Evolutionary conservation across 2,797 vertebrate genomes (phyloP).

Genomic region (Rhabdophis nuchalis): DNA sequence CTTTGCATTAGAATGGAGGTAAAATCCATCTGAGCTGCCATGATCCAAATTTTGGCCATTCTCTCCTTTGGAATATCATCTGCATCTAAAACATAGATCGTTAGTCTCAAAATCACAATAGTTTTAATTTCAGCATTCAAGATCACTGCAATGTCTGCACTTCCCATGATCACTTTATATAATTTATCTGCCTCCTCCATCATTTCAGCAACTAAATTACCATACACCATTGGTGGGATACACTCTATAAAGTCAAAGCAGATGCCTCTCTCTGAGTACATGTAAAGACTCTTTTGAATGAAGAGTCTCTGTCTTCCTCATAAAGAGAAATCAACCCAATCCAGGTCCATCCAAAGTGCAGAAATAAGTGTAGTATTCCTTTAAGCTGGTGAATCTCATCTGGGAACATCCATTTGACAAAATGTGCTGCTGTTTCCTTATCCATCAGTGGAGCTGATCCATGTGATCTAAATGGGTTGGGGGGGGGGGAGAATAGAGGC

Average conservation of each 20-base stretch:
- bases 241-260: no score
- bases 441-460: not conserved
- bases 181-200: not conserved
- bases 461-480: not conserved
- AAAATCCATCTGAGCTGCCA: not conserved
- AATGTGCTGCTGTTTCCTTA: not conserved
- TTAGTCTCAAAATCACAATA: accelerated
- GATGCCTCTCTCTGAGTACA: no score
- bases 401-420: not conserved
- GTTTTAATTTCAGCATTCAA: not conserved
- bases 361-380: not conserved
- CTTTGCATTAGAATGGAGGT: not conserved
- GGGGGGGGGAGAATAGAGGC: no score
- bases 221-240: not conserved
- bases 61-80: not conserved
- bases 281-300: not conserved
- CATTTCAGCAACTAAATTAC: not conserved
- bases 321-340: not conserved
- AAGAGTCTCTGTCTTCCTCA: not conserved
- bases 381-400: not conserved
- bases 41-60: not conserved
- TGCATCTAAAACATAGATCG: not conserved
- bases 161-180: not conserved
- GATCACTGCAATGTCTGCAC: not conserved
- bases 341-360: not conserved